These are phyloP conservation scores for Rhagoletis pomonella DNA, from an alignment of 1,140 invertebrate genomes.

Conservation along the genomic window DNA sequence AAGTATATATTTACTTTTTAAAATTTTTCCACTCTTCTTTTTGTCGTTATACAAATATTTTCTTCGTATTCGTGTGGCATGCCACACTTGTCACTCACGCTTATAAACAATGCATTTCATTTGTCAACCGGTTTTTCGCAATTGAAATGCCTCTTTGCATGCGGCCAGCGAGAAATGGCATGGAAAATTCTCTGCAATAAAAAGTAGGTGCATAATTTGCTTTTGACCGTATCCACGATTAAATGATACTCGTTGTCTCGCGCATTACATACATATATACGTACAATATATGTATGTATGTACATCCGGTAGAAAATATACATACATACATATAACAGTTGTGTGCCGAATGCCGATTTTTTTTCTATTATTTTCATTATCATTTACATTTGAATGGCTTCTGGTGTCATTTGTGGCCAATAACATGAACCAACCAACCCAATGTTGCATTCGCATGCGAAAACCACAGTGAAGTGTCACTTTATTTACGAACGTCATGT, in stretches of 20 bases:
- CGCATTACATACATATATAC: background rate
- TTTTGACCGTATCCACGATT: background rate
- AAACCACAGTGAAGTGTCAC: background rate
- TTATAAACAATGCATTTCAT: background rate
- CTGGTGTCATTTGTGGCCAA: background rate
- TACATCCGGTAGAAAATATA: background rate
- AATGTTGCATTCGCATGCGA: background rate
- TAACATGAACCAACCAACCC: background rate
- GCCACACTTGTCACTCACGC: background rate
- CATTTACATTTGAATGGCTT: conserved; percentile 24
- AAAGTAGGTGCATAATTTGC: background rate
- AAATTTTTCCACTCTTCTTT: background rate
- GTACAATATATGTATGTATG: background rate
- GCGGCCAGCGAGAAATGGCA: conserved; percentile 12
- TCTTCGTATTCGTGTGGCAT: background rate
- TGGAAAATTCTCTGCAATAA: conserved; percentile 3
- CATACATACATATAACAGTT: background rate
- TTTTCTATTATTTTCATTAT: background rate
- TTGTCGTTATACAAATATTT: background rate
- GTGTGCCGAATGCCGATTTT: background rate
- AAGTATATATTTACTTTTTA: background rate
- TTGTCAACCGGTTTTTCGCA: background rate
- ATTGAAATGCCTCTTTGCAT: background rate
- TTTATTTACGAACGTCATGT: background rate
- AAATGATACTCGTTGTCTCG: background rate